Conservation (phyloP, 2,888 invertebrate species). For the Sabatieria punctata region DNA sequence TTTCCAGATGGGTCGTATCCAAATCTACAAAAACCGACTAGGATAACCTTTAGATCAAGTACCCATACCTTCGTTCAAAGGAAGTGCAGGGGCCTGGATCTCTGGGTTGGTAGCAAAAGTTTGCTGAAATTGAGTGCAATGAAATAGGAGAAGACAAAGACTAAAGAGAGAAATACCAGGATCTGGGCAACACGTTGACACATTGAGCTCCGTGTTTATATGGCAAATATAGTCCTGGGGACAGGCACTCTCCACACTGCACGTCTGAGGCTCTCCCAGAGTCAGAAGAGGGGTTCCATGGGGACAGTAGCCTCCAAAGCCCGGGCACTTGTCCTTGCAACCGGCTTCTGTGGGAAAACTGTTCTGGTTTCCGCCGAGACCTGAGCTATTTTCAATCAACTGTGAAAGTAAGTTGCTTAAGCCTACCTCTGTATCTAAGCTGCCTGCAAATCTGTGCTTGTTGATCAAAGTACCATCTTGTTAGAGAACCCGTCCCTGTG, state of each 20-base stretch:
- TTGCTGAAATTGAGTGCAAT: too few relatives aligned
- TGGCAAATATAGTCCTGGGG: constrained; percentile 11
- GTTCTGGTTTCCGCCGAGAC: constrained; percentile 11
- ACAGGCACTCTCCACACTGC: constrained; percentile 12
- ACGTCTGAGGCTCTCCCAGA: constrained; percentile 5
- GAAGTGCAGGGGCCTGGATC: too few relatives aligned
- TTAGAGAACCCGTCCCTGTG: neutral
- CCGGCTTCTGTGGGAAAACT: constrained; percentile 6
- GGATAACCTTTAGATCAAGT: too few relatives aligned
- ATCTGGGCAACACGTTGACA: constrained; percentile 19
- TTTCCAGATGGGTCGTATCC: too few relatives aligned
- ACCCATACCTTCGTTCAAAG: too few relatives aligned
- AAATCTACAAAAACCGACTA: too few relatives aligned
- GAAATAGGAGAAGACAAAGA: too few relatives aligned
- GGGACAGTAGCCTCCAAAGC: constrained; percentile 12
- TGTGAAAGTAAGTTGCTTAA: too few relatives aligned
- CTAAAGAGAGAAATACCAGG: too few relatives aligned
- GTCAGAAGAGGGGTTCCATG: constrained; percentile 12
- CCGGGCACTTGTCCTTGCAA: constrained; percentile 8
- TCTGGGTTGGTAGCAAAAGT: too few relatives aligned
- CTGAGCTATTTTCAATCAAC: too few relatives aligned
- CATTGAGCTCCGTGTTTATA: constrained; percentile 9
- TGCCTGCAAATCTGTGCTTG: neutral
- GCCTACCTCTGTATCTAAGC: constrained; percentile 8
- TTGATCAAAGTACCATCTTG: constrained; percentile 3